Evolutionary conservation across 2,797 vertebrate genomes (phyloP).

Genomic region (Triplophysa yarkandensis): DNA sequence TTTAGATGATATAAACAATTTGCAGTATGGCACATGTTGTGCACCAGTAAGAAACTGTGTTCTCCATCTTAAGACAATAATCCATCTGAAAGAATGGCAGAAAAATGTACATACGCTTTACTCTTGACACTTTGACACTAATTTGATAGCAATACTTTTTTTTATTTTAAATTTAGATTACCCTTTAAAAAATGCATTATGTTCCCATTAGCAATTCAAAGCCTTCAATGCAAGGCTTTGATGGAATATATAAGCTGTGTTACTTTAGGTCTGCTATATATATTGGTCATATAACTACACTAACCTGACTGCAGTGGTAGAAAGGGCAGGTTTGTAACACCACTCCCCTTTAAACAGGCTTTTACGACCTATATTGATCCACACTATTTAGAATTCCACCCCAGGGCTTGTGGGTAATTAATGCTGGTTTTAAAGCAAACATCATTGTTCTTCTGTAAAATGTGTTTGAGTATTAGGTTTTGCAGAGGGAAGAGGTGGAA

Average conservation of each 20-base stretch:
- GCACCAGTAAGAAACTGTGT: not conserved
- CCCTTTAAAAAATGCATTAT: not conserved
- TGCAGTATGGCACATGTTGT: slow-evolving; percentile 22
- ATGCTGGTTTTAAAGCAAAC: slow-evolving; percentile 53
- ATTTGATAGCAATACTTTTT: slow-evolving; percentile 7
- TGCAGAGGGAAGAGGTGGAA: not conserved
- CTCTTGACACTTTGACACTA: not conserved
- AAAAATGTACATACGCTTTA: not conserved
- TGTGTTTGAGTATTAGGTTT: slow-evolving; percentile 39
- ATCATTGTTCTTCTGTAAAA: slow-evolving; percentile 46
- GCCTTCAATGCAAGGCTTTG: not conserved
- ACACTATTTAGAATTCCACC: slow-evolving; percentile 45
- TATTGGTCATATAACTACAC: not conserved
- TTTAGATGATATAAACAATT: slow-evolving; percentile 29
- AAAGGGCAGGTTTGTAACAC: slow-evolving; percentile 38
- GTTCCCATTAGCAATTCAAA: not conserved
- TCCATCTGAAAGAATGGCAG: not conserved
- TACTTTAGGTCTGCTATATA: not conserved
- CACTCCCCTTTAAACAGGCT: slow-evolving; percentile 34
- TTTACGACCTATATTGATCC: slow-evolving; percentile 53
- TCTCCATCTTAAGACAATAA: not conserved
- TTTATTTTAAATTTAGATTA: no score
- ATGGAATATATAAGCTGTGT: not conserved
- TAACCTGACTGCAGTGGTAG: not conserved
- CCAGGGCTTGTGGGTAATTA: slow-evolving; percentile 52